A percentile compares a stretch with the other conserved stretches of the same genome.
Evolutionary conservation across 2,797 vertebrate genomes (phyloP).

Genomic region (Enteromius mattozi): DNA sequence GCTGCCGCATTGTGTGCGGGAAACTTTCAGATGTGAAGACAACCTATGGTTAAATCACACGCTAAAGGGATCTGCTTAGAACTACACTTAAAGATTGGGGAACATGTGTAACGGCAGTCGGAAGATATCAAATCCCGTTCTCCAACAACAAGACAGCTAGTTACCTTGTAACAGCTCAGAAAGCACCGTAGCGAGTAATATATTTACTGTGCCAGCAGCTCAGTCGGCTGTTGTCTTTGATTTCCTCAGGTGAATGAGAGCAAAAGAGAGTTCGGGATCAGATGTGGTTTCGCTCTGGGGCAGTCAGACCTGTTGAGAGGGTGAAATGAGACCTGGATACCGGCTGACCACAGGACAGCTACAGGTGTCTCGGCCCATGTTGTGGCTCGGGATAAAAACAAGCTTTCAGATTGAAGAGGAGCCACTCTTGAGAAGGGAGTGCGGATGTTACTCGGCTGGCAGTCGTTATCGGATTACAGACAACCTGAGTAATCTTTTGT

Average conservation of each 20-base stretch:
- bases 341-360: constrained; percentile 32
- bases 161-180: constrained; percentile 17
- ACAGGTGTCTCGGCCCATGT: constrained; percentile 28
- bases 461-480: constrained; percentile 30
- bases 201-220: neutral
- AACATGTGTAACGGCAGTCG: constrained; percentile 30
- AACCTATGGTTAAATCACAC: constrained; percentile 48
- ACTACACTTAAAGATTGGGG: constrained; percentile 33
- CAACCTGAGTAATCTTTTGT: constrained; percentile 13
- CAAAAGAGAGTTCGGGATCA: constrained; percentile 13
- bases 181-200: neutral
- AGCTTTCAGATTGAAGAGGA: neutral
- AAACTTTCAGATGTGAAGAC: constrained; percentile 44
- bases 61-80: constrained; percentile 26
- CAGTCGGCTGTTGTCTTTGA: constrained; percentile 32
- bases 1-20: constrained; percentile 46
- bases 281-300: constrained; percentile 24
- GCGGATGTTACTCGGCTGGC: neutral
- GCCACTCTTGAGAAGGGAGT: neutral
- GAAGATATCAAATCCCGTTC: constrained; percentile 24
- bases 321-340: constrained; percentile 26
- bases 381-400: neutral
- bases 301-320: constrained; percentile 26
- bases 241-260: constrained; percentile 37
- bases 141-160: neutral